Base-by-base conservation (phyloP, 2,888 invertebrate genomes). In the Carterocephalus palaemon region DNA sequence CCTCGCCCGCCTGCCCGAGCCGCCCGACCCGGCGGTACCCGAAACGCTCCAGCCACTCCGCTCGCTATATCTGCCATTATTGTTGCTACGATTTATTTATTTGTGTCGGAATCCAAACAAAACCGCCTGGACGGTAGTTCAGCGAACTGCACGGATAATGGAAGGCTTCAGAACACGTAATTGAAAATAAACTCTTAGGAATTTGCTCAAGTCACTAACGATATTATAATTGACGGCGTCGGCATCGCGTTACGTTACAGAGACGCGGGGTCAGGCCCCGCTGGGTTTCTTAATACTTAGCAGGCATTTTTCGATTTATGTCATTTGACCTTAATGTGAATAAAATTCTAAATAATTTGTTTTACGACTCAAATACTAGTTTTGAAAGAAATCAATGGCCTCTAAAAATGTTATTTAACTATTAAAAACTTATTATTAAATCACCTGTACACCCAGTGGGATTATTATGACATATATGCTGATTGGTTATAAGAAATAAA, bases 31-130 rank as follows among this genome's bases (percentile, higher is more conserved):
- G 61, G 65, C 64, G 56, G 51, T 57, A 59, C 54, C 62, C 67
- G 62, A 58, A 62, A 64, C 59, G 65, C 62, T 67, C 72, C 67
- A 63, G 62, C 58, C 56, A 17, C 24, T 32, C 40, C 23, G 8
- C 60, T 59, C 59, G 62, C 62, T 63, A 63, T 67, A 69, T 75
- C 75, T 76, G 73, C 70, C 69, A 74, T 73, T 75, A 72, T 71
- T 75, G 62, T 66, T 67, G 66, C 68, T 71, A 65, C 61, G 64
- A 64, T 62, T 67, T 71, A 73, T 73, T 75, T 77, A 75, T 75
- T 75, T 75, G 69, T 66, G 58, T 68, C 62, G 51, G 56, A 59
- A 62, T 16, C 61, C 59, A 64, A 67, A 64, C 65, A 68, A 64
- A 54, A 59, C 50, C 42, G 60, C 60, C 70, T 69, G 62, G 59